Conservation (phyloP, 2,888 invertebrate genomes). For the Parasteatoda lunata region DNA sequence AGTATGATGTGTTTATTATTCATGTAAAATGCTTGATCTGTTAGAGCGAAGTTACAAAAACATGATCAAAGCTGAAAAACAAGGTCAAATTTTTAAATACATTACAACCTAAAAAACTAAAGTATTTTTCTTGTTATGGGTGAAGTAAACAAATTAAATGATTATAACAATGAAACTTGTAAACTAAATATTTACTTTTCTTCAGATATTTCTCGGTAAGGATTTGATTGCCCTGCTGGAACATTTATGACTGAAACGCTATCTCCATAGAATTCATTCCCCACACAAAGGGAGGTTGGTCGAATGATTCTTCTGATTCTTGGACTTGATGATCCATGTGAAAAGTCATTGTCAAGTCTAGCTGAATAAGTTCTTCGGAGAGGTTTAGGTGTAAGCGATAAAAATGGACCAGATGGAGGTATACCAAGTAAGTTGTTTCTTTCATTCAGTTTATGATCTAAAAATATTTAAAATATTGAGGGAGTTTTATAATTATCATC, state of each 20-base stretch:
- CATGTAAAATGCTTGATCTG: too few relatives aligned
- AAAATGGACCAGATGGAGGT: slow-evolving; percentile 21
- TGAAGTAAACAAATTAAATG: neutral
- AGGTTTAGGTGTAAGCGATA: slow-evolving; percentile 18
- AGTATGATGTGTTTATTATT: too few relatives aligned
- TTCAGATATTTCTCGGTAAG: neutral
- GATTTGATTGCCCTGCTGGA: slow-evolving; percentile 11
- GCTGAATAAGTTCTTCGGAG: slow-evolving; percentile 40
- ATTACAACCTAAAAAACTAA: too few relatives aligned
- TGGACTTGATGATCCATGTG: slow-evolving; percentile 9
- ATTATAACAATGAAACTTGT: neutral
- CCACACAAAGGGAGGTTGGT: neutral
- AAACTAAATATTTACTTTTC: neutral
- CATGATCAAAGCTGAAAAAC: too few relatives aligned
- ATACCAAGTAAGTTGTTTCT: slow-evolving; percentile 31
- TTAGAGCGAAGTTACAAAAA: too few relatives aligned
- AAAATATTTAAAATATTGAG: too few relatives aligned
- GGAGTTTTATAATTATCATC: too few relatives aligned
- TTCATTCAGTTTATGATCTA: neutral
- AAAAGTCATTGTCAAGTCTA: slow-evolving; percentile 9
- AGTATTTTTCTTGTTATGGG: too few relatives aligned
- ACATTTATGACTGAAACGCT: slow-evolving; percentile 56
- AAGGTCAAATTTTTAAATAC: too few relatives aligned
- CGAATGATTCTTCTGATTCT: slow-evolving; percentile 5
- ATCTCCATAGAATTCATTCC: slow-evolving; percentile 32